Conservation (phyloP, 2,113 vertebrate species). For the Amblyopsis rosae region DNA sequence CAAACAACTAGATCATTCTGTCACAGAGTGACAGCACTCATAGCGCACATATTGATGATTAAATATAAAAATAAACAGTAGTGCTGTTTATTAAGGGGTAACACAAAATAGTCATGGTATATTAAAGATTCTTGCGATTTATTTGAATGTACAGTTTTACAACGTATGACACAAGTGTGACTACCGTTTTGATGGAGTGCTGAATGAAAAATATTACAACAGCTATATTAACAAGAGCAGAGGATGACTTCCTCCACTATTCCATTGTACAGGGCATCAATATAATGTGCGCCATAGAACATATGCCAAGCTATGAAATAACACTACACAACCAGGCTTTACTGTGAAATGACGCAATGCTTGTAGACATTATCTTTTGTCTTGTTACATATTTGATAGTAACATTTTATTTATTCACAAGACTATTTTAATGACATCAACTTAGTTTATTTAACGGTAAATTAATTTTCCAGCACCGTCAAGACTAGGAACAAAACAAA, state of each 20-base stretch:
- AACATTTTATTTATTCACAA: conserved; percentile 67
- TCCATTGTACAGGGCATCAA: conserved; percentile 65
- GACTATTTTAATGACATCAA: conserved; percentile 67
- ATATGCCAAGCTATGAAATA: conserved; percentile 68
- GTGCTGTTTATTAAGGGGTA: not conserved
- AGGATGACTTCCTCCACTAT: conserved; percentile 51
- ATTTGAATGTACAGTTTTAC: conserved; percentile 92
- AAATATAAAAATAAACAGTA: not conserved
- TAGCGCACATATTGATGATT: conserved; percentile 40
- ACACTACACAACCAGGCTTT: conserved; percentile 68
- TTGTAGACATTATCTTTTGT: conserved; percentile 70
- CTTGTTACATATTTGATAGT: conserved; percentile 75
- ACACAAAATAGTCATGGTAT: conserved; percentile 39
- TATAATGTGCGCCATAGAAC: conserved; percentile 67
- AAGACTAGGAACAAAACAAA: conserved; percentile 38
- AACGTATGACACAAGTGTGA: conserved; percentile 82
- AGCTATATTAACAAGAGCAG: conserved; percentile 70
- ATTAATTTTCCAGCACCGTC: conserved; percentile 44
- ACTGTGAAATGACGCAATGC: conserved; percentile 62
- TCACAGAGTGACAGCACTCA: conserved; percentile 47
- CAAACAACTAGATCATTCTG: conserved; percentile 61
- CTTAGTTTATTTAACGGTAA: conserved; percentile 53
- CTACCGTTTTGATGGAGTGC: conserved; percentile 57
- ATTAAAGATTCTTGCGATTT: conserved; percentile 73
- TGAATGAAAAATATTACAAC: conserved; percentile 80